phyloP scores from a whole-genome alignment of 2,888 invertebrate genomes.

The Hylaea fasciaria region DNA sequence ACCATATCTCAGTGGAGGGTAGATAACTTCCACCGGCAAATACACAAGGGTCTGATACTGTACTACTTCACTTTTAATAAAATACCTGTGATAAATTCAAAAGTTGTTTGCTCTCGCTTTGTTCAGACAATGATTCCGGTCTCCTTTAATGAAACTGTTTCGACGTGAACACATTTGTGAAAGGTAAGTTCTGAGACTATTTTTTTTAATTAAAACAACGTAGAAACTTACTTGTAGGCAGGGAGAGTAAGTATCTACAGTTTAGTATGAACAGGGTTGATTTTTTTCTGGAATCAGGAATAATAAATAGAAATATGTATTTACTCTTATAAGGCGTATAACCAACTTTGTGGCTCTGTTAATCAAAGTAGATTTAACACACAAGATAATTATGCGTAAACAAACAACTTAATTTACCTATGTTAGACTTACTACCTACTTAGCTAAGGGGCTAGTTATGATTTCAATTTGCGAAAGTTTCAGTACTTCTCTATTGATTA shows the following conservation, averaged over 20 bases:
- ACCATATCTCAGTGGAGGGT: conserved; percentile 61
- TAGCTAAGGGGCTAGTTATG: no score
- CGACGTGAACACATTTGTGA: conserved; percentile 4
- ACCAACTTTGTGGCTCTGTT: no score
- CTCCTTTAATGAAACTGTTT: conserved; percentile 20
- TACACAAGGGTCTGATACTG: conserved; percentile 55
- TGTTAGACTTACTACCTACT: no score
- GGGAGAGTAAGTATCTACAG: neutral
- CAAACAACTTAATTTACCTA: no score
- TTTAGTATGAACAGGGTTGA: no score
- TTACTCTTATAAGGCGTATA: no score
- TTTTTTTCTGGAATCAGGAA: neutral
- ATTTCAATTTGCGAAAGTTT: no score
- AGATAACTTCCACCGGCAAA: conserved; percentile 58
- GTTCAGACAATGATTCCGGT: conserved; percentile 28
- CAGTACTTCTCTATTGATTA: no score
- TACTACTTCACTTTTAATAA: conserved; percentile 46
- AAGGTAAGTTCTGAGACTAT: conserved; percentile 4
- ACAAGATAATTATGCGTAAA: no score
- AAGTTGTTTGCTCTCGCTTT: conserved; percentile 40
- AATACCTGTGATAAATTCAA: conserved; percentile 50
- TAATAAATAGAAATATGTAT: neutral
- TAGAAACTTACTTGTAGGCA: neutral
- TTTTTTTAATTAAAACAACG: conserved; percentile 14
- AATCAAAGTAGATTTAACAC: no score